A percentile compares a stretch with the other conserved stretches of the same genome.
These are phyloP conservation scores for Silurus meridionalis DNA, from an alignment of 2,113 vertebrate genomes.

Conservation along the genomic window DNA sequence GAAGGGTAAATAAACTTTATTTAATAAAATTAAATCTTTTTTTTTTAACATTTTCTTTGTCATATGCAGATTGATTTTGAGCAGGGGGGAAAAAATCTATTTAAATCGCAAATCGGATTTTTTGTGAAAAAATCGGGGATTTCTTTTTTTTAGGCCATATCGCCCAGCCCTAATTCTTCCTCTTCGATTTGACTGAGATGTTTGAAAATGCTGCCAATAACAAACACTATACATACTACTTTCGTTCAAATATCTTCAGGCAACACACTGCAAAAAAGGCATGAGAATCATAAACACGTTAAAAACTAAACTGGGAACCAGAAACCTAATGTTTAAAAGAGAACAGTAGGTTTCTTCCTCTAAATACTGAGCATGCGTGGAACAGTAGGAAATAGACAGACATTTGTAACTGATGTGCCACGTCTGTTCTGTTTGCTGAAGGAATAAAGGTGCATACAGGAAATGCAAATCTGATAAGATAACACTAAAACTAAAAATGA, in stretches of 20 bases:
- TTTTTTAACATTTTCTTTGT: no score
- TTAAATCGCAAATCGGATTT: no score
- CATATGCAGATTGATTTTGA: no score
- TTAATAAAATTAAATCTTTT: no score
- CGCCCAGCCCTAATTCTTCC: not conserved
- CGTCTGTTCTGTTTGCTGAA: not conserved
- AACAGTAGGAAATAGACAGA: not conserved
- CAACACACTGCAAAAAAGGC: not conserved
- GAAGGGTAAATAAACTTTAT: no score
- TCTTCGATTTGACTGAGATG: not conserved
- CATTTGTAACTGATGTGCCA: not conserved
- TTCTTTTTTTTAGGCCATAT: no score
- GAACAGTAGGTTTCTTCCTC: not conserved
- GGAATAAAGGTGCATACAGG: not conserved
- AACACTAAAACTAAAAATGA: not conserved
- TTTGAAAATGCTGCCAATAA: not conserved
- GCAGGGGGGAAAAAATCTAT: no score
- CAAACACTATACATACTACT: not conserved
- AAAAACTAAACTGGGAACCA: not conserved
- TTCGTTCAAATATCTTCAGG: not conserved
- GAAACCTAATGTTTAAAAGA: not conserved
- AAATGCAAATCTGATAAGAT: constrained; percentile 9
- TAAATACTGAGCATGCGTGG: not conserved
- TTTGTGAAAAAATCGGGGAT: no score
- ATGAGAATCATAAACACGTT: not conserved